Evolutionary conservation across 2,888 invertebrate genomes (phyloP).

Genomic region (Plutella xylostella): DNA sequence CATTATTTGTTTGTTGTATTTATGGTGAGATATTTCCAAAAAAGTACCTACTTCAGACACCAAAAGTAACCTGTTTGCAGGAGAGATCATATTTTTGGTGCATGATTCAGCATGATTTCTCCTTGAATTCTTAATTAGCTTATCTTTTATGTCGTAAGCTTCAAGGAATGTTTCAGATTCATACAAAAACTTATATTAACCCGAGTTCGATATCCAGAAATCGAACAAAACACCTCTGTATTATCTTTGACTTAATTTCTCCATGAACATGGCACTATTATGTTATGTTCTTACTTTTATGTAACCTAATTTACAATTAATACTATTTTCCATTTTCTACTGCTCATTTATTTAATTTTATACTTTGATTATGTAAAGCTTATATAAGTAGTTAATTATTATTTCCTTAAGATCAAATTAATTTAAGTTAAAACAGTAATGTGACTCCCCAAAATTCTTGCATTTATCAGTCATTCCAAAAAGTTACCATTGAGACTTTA

Average conservation of each 20-base stretch:
- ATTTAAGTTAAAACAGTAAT: not conserved
- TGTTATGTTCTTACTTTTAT: no score
- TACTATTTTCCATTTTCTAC: no score
- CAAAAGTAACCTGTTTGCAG: not conserved
- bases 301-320: no score
- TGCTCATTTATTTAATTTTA: conserved; percentile 4
- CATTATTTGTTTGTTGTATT: not conserved
- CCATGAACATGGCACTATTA: no score
- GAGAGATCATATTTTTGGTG: not conserved
- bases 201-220: no score
- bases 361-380: not conserved
- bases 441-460: conserved; percentile 5
- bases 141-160: no score
- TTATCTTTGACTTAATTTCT: no score
- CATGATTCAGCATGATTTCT: no score
- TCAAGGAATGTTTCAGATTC: no score
- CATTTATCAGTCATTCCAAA: conserved; percentile 16
- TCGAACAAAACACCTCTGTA: no score
- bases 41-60: not conserved
- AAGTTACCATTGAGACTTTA: conserved; percentile 1
- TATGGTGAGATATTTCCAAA: not conserved
- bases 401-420: not conserved
- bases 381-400: not conserved
- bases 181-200: no score
- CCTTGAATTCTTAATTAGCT: no score